Base-by-base conservation (phyloP, 2,797 vertebrate species). In the Siniperca scherzeri region DNA sequence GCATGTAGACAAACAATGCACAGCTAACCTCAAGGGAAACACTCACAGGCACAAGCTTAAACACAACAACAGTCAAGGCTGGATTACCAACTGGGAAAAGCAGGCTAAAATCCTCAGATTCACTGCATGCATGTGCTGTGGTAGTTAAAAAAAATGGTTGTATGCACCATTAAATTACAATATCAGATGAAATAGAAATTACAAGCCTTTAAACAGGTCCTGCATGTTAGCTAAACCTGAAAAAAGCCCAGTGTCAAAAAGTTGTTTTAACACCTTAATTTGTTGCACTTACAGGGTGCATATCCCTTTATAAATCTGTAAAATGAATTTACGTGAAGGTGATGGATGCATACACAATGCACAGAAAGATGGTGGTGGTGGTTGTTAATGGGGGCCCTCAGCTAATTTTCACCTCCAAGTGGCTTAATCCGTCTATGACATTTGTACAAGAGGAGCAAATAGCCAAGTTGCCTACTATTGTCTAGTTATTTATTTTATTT, bases 1-100 rank as follows among this genome's bases (percentile, higher is more conserved):
- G 61, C 48, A 74, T 77, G 77, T 77, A 81, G 82, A 86, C 70
- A 78, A 77, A 72, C 52, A 80, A 83, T 76, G 75, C 78, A 57
- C 36, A 36, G 50, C 33, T 50, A 38, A 38, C 61, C 82, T 74
- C 59, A 19, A 67, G 77, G 83, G 33, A 62, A 74, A 70, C 62
- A 77, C 50, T 69, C 46, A 50, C 55, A 70, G 36, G 10, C 0
- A 44, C 27, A 52, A 27, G 30, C 0, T 52, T 33, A 27, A 10
- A 75, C 60, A 40, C 57, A 77, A 40, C 57, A 77, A 60, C 33
- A 17, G 19, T 48, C 53, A 62, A 56, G 46, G 78, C 62, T 65
- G 72, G 46, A 61, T 75, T 65, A 61, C 38, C 74, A 70, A 70
- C 60, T 11, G 22, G 70, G 38, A 16, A n/a, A 75, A 17, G 61